A percentile compares a stretch with the other conserved stretches of the same genome.
Evolutionary conservation across 2,888 invertebrate species (phyloP).

Genomic region (Plagodis dolabraria): DNA sequence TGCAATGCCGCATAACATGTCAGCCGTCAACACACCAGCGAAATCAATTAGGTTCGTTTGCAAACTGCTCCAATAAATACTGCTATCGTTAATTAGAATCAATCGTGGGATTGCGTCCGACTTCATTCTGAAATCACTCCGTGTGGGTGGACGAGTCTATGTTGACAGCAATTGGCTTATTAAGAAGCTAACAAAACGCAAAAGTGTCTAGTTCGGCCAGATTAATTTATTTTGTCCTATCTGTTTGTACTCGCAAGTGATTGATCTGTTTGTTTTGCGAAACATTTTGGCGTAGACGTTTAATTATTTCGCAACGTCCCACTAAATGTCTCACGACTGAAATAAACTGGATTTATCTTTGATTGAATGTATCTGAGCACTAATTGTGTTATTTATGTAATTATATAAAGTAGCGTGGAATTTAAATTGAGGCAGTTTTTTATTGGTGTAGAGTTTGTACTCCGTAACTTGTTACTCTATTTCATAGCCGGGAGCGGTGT

Average conservation of each 20-base stretch:
- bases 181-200: conserved; percentile 70
- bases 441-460: conserved; percentile 14
- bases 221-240: conserved; percentile 60
- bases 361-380: conserved; percentile 27
- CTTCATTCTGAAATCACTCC: conserved; percentile 75
- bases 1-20: conserved; percentile 42
- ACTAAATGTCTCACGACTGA: conserved; percentile 35
- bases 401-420: conserved; percentile 14
- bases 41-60: conserved; percentile 82
- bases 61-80: conserved; percentile 81
- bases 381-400: conserved; percentile 29
- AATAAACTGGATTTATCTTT: conserved; percentile 38
- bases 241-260: conserved; percentile 51
- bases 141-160: conserved; percentile 65
- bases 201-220: conserved; percentile 52
- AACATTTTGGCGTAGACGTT: conserved; percentile 40
- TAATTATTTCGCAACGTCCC: conserved; percentile 39
- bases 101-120: conserved; percentile 77
- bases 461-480: conserved; percentile 16
- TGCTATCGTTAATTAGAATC: conserved; percentile 84
- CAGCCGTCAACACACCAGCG: conserved; percentile 56
- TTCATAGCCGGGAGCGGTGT: conserved; percentile 12
- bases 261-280: conserved; percentile 51
- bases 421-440: conserved; percentile 15
- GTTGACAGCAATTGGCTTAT: conserved; percentile 75